Percentiles rank a stretch among this genome's conserved stretches.
phyloP scores from a whole-genome alignment of 2,888 invertebrate species.

The Aproaerema taeniolella region DNA sequence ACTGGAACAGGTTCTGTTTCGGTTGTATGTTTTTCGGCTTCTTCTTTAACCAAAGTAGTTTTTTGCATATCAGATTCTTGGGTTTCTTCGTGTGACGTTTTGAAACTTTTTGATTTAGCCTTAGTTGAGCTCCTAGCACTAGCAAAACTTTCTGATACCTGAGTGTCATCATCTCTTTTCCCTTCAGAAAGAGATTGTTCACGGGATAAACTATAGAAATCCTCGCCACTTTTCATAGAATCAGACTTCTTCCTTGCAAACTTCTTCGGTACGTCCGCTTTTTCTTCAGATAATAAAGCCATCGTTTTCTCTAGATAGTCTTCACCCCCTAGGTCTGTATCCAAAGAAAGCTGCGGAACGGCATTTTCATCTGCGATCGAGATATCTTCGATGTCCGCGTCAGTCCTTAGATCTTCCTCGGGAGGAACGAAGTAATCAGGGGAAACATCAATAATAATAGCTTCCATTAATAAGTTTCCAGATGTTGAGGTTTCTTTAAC shows the following conservation, averaged over 20 bases:
- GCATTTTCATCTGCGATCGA: conserved; percentile 86
- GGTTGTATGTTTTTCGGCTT: conserved; percentile 29
- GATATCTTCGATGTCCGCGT: conserved; percentile 91
- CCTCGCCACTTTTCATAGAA: conserved; percentile 77
- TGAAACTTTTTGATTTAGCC: conserved; percentile 49
- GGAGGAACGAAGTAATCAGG: conserved; percentile 89
- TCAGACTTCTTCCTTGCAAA: conserved; percentile 82
- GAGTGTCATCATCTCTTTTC: conserved; percentile 78
- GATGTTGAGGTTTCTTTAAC: conserved; percentile 93
- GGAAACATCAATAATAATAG: conserved; percentile 92
- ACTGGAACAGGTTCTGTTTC: conserved; percentile 27
- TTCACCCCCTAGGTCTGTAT: conserved; percentile 70
- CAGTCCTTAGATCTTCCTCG: conserved; percentile 89
- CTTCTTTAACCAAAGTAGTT: conserved; percentile 46
- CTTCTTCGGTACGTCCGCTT: conserved; percentile 73
- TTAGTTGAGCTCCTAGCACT: conserved; percentile 80
- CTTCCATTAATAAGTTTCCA: conserved; percentile 92
- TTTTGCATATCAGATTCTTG: conserved; percentile 49
- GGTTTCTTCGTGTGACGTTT: conserved; percentile 45
- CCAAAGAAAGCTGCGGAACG: conserved; percentile 60
- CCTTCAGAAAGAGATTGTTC: conserved; percentile 79
- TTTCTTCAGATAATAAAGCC: conserved; percentile 67
- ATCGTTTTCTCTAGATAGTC: conserved; percentile 75
- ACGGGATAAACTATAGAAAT: conserved; percentile 80
- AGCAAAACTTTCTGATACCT: conserved; percentile 80